Base-by-base conservation (phyloP, 2,113 vertebrate genomes). In the Lucifuga dentata region DNA sequence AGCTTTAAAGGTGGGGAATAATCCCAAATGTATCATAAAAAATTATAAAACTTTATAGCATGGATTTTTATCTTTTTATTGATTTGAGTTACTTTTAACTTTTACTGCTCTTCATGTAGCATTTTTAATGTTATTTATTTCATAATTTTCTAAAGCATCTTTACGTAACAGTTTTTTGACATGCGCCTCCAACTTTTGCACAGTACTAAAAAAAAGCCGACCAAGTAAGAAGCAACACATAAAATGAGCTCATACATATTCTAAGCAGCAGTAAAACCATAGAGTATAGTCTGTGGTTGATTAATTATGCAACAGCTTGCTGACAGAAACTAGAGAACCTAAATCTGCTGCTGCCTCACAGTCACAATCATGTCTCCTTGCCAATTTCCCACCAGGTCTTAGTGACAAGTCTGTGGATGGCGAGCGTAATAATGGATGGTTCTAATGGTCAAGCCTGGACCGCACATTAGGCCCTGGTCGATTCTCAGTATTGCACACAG, bases 391-490 rank as follows among this genome's bases (percentile, higher is more conserved):
- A 85, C 70, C 76, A 85, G 83, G 66, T 81, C 66, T 71, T 24
- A 63, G 81, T 91, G 91, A 90, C 87, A 89, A 59, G 76, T 23
- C 59, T 64, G 75, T 81, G 73, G 87, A 90, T 78, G 80, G 76
- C 49, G 29, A 76, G 86, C 5, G 79, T 81, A 85, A 90, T 91
- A 92, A 91, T 84, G 61, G 86, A 81, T 90, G 80, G 88, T 80
- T 85, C 83, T 85, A 92, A 92, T 85, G 89, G 90, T 86, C 89
- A 84, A 85, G 78, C 90, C 86, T 76, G 83, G 83, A 89, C 88
- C 89, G 45, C 86, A 90, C 89, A 89, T 91, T 92, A 91, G 71
- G 82, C 77, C 68, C 73, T 21, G 87, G 81, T 93, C 91, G 88
- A 93, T 91, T 68, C 69, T 75, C 65, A 56, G 81, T 78, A 82